These are phyloP conservation scores for Trachelus iudaicus DNA, from an alignment of 2,888 invertebrate species.

Conservation along the genomic window DNA sequence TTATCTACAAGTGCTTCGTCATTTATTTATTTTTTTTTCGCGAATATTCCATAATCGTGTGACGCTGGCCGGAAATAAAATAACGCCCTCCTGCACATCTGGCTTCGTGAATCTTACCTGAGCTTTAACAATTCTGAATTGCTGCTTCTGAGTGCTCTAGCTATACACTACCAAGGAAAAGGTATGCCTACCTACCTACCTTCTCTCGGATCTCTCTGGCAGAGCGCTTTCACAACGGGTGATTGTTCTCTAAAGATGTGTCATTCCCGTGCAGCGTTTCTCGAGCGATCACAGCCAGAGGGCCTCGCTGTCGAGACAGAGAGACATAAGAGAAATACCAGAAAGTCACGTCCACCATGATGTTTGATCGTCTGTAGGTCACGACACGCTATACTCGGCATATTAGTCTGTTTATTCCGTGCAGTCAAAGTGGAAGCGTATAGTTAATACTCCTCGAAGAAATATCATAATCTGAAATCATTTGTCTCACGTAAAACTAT, in stretches of 20 bases:
- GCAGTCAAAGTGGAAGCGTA: neutral
- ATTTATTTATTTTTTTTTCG: neutral
- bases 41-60: neutral
- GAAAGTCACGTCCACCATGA: constrained; percentile 49
- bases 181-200: neutral
- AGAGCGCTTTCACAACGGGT: constrained; percentile 48
- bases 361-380: constrained; percentile 40
- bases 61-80: neutral
- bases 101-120: neutral
- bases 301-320: constrained; percentile 29
- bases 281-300: constrained; percentile 17
- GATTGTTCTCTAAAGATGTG: constrained; percentile 48
- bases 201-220: neutral
- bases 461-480: neutral
- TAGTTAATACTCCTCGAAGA: neutral
- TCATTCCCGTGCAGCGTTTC: constrained; percentile 28
- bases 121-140: neutral
- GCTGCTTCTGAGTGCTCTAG: neutral
- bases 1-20: neutral
- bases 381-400: constrained; percentile 1
- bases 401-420: neutral
- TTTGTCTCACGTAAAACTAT: neutral
- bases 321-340: neutral
- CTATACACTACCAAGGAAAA: neutral
- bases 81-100: neutral